Conservation (phyloP, 2,888 invertebrate species). For the Beris morrisii region DNA sequence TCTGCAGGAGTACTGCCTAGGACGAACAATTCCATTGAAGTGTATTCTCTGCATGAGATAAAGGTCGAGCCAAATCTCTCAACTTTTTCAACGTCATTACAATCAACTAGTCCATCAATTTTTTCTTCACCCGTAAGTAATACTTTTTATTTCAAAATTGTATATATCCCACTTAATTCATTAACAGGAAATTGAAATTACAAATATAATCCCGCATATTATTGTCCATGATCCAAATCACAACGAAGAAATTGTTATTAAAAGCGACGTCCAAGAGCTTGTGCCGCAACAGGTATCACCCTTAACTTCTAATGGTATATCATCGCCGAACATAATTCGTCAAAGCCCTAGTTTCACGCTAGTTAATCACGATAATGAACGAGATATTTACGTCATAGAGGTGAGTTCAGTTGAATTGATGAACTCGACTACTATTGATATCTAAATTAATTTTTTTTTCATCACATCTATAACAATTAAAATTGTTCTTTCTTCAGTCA, state of each 20-base stretch:
- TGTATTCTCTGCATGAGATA: too few relatives aligned
- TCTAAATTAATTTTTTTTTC: conserved; percentile 3
- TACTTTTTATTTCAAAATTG: too few relatives aligned
- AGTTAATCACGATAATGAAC: conserved; percentile 29
- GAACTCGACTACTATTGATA: not conserved
- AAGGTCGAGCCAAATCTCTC: not conserved
- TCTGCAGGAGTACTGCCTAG: too few relatives aligned
- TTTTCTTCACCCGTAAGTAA: conserved; percentile 26
- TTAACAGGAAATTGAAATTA: not conserved
- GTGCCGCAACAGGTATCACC: too few relatives aligned
- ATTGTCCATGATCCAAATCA: too few relatives aligned
- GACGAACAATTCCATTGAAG: too few relatives aligned
- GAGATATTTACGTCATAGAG: conserved; percentile 35
- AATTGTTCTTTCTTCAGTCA: conserved; percentile 11
- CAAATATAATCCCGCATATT: too few relatives aligned
- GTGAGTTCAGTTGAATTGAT: conserved; percentile 7
- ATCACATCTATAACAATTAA: too few relatives aligned
- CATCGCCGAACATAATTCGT: too few relatives aligned
- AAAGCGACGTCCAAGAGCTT: too few relatives aligned
- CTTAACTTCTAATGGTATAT: too few relatives aligned
- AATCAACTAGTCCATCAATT: conserved; percentile 23
- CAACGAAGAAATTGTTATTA: too few relatives aligned
- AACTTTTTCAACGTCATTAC: conserved; percentile 33
- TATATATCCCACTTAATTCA: not conserved
- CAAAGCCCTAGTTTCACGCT: conserved; percentile 5